Evolutionary conservation across 2,113 vertebrate genomes (phyloP).

Genomic region (Dolichallabes microphthalmus): DNA sequence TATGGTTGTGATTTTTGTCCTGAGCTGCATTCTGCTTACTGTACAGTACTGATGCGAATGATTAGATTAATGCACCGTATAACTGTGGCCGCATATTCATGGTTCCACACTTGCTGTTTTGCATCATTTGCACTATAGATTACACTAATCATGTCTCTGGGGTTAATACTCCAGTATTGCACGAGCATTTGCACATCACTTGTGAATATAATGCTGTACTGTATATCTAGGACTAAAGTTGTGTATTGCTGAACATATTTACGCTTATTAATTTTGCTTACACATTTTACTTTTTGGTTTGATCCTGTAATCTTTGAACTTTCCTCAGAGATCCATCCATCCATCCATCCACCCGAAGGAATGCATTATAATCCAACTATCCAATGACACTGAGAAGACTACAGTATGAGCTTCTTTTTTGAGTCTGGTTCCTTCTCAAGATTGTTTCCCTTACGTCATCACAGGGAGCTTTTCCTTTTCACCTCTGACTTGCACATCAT

Average conservation of each 20-base stretch:
- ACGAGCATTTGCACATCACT: too few species aligned
- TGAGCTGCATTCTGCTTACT: background rate
- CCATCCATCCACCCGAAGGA: background rate
- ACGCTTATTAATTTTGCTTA: too few species aligned
- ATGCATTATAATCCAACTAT: background rate
- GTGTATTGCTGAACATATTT: background rate
- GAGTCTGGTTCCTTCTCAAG: background rate
- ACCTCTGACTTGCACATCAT: background rate
- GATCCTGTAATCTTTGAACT: background rate
- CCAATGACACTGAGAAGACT: background rate
- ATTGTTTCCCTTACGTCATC: background rate
- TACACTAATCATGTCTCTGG: background rate
- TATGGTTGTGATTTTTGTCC: background rate
- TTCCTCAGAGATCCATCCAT: background rate
- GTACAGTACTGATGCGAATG: background rate
- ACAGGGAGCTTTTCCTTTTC: background rate
- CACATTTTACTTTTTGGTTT: background rate
- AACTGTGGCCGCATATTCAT: background rate
- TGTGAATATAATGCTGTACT: background rate
- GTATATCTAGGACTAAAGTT: background rate
- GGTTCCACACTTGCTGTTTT: background rate
- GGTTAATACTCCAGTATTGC: background rate
- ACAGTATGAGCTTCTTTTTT: background rate
- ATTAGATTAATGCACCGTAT: background rate
- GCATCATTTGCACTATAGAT: background rate